Conservation (phyloP, 2,113 vertebrate species). For the Lynx canadensis region DNA sequence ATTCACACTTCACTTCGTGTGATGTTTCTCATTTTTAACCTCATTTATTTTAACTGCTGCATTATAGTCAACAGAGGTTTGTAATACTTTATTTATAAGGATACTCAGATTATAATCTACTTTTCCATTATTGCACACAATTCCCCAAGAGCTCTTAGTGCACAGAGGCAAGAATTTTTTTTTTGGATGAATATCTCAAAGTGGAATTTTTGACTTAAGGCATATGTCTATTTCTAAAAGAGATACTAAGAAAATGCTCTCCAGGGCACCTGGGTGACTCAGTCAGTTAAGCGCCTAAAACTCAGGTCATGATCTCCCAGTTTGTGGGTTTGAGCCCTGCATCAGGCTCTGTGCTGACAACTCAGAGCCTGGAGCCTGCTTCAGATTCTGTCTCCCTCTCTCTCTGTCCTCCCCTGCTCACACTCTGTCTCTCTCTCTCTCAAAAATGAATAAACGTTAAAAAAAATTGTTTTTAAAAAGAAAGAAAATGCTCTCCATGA, state of each 20-base stretch:
- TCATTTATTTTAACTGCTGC: slow-evolving; percentile 1
- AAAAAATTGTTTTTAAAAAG: too few species aligned
- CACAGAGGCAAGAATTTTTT: background rate
- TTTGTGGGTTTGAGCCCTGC: too few species aligned
- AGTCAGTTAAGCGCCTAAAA: too few species aligned
- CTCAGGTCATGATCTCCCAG: too few species aligned
- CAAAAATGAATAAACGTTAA: too few species aligned
- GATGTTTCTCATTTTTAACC: background rate
- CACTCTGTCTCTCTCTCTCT: too few species aligned
- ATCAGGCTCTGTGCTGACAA: too few species aligned
- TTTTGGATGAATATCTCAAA: background rate
- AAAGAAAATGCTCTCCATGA: too few species aligned
- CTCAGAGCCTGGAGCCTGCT: too few species aligned
- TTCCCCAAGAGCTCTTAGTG: background rate
- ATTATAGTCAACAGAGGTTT: background rate
- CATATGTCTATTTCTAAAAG: background rate
- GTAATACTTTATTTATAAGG: background rate
- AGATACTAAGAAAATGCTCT: background rate
- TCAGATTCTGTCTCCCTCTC: too few species aligned
- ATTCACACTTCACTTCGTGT: background rate
- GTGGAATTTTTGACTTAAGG: background rate
- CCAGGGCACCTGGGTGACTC: too few species aligned
- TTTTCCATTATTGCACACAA: background rate
- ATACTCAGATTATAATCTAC: background rate
- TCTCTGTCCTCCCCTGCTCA: too few species aligned